These are phyloP conservation scores for Baryphthengus martii DNA, from an alignment of 2,113 vertebrate species.

Conservation along the genomic window DNA sequence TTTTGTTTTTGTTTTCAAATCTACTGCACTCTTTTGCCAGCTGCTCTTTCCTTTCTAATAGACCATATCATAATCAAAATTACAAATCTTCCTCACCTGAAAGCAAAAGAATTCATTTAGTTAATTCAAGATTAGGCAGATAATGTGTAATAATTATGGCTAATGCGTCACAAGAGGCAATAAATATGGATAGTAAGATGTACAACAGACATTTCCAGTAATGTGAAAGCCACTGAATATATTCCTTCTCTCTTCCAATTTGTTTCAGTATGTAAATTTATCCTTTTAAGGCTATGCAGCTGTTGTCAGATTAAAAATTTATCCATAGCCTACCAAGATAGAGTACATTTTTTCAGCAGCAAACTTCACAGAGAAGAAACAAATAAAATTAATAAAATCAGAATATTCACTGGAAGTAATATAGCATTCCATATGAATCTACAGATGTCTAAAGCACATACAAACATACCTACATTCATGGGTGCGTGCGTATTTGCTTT, in stretches of 20 bases:
- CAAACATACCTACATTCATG: background rate
- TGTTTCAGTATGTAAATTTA: conserved; percentile 23
- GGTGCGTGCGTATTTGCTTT: background rate
- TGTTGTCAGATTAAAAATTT: conserved; percentile 48
- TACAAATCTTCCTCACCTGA: background rate
- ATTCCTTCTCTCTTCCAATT: background rate
- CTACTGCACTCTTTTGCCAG: background rate
- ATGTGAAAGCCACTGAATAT: background rate
- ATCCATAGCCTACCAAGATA: conserved; percentile 17
- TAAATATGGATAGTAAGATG: background rate
- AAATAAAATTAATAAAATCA: conserved; percentile 51
- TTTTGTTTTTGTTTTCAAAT: background rate
- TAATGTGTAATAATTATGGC: conserved; percentile 20
- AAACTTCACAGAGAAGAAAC: background rate
- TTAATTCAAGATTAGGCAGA: background rate
- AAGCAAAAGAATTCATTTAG: conserved; percentile 25
- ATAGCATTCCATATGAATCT: background rate
- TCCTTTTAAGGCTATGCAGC: conserved; percentile 24
- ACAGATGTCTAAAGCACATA: background rate
- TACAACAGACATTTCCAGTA: background rate
- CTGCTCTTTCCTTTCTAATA: background rate
- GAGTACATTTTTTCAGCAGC: background rate
- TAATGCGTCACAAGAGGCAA: conserved; percentile 18
- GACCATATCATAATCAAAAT: background rate
- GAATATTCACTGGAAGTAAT: conserved; percentile 27